Conservation (phyloP, 1,140 invertebrate genomes). For the Orchestia grillus region DNA sequence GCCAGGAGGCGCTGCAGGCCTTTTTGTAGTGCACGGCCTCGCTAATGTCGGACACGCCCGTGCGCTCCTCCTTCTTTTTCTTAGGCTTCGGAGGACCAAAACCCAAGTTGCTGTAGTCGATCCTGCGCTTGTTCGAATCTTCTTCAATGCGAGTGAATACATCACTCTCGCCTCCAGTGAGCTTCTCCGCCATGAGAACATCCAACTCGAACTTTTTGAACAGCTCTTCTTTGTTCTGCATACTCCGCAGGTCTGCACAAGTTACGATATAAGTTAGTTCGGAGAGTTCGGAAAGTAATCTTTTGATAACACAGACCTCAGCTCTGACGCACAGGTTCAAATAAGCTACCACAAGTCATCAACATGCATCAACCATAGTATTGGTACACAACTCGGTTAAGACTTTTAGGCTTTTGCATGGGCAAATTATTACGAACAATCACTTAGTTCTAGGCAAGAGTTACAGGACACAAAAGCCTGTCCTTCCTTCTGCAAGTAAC, state of each 20-base stretch:
- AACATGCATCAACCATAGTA: background rate
- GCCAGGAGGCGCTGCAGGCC: slow-evolving; percentile 41
- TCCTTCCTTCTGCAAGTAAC: background rate
- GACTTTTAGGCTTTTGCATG: no score
- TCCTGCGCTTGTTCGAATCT: slow-evolving; percentile 66
- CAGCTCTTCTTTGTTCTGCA: slow-evolving; percentile 65
- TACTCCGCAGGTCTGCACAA: slow-evolving; percentile 61
- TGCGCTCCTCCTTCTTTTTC: slow-evolving; percentile 63
- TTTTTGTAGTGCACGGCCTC: slow-evolving; percentile 66
- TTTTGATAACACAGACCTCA: background rate
- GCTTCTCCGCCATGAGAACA: slow-evolving; percentile 66
- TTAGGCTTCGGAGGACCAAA: slow-evolving; percentile 66
- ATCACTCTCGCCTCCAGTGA: slow-evolving; percentile 66
- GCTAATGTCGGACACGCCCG: slow-evolving; percentile 62
- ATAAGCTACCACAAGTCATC: background rate
- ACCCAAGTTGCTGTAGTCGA: slow-evolving; percentile 68
- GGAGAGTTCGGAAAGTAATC: background rate
- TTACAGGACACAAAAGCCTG: background rate
- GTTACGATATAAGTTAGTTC: background rate
- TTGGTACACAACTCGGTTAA: no score
- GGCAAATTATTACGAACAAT: no score
- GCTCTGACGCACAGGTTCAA: background rate
- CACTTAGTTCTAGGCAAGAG: no score
- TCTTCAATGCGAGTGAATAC: slow-evolving; percentile 64
- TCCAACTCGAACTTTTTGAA: slow-evolving; percentile 66